Evolutionary conservation across 2,888 invertebrate species (phyloP).

Genomic region (Callyntrura sp.): DNA sequence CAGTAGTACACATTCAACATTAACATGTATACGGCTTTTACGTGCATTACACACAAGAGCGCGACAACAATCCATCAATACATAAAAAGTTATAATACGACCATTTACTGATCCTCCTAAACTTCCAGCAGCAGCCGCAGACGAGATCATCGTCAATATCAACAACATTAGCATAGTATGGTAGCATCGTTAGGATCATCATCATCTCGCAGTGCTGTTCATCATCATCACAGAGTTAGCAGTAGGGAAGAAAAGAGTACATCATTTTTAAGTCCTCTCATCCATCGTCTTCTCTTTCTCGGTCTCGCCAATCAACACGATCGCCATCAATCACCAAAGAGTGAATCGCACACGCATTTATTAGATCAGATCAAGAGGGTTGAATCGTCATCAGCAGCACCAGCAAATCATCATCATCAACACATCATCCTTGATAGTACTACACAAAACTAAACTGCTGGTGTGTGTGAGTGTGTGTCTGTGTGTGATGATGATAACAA

Average conservation of each 20-base stretch:
- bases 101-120: conserved; percentile 38
- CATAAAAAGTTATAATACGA: conserved; percentile 60
- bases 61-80: conserved; percentile 72
- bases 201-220: conserved; percentile 45
- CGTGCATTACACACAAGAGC: conserved; percentile 25
- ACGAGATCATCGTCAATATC: conserved; percentile 60
- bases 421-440: conserved; percentile 17
- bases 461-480: no score
- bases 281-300: conserved; percentile 45
- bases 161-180: conserved; percentile 64
- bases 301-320: conserved; percentile 51
- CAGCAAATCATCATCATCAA: conserved; percentile 12
- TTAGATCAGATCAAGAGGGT: conserved; percentile 47
- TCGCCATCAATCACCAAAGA: conserved; percentile 62
- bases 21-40: conserved; percentile 63
- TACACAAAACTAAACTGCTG: no score
- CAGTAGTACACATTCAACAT: conserved; percentile 8
- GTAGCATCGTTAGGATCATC: conserved; percentile 60
- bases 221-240: not conserved
- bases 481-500: conserved; percentile 22
- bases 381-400: conserved; percentile 27
- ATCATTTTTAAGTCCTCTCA: conserved; percentile 56
- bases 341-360: conserved; percentile 21
- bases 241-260: conserved; percentile 1
- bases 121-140: conserved; percentile 56